phyloP scores from a whole-genome alignment of 2,888 invertebrate species.

The Acronicta psi region DNA sequence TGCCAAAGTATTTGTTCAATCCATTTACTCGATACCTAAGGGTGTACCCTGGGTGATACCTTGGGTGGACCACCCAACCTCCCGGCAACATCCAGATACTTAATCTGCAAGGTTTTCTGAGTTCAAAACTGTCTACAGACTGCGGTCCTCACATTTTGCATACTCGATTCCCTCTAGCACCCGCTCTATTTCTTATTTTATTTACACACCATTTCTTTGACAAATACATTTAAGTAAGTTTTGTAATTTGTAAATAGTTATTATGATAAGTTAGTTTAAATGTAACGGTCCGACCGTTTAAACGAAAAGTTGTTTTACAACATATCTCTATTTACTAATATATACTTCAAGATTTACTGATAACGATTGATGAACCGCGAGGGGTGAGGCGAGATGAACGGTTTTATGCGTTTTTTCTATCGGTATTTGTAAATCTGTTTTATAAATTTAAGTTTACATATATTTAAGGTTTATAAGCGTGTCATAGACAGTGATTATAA shows the following conservation, averaged over 20 bases:
- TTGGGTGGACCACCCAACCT: too few relatives aligned
- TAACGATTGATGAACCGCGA: not conserved
- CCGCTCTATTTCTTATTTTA: too few relatives aligned
- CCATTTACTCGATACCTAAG: too few relatives aligned
- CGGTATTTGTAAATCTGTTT: conserved; percentile 14
- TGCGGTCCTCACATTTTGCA: too few relatives aligned
- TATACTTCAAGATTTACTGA: conserved; percentile 8
- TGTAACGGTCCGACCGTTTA: conserved; percentile 33
- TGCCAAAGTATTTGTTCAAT: too few relatives aligned
- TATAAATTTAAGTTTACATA: conserved; percentile 23
- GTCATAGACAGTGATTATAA: conserved; percentile 21
- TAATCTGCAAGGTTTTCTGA: too few relatives aligned
- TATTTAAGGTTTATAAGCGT: conserved; percentile 27
- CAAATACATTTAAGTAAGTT: conserved; percentile 18
- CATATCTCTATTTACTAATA: conserved; percentile 18
- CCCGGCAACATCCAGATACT: too few relatives aligned
- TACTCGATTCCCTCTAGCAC: too few relatives aligned
- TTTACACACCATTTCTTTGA: conserved; percentile 45
- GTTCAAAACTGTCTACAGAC: too few relatives aligned
- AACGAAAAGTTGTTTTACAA: conserved; percentile 25
- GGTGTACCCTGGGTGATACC: too few relatives aligned
- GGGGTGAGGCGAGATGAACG: not conserved
- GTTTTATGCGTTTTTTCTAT: conserved; percentile 20
- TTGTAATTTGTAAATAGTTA: conserved; percentile 36
- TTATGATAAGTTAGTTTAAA: conserved; percentile 14